Evolutionary conservation across 1,140 invertebrate genomes (phyloP).

Genomic region (Lepidurus arcticus): DNA sequence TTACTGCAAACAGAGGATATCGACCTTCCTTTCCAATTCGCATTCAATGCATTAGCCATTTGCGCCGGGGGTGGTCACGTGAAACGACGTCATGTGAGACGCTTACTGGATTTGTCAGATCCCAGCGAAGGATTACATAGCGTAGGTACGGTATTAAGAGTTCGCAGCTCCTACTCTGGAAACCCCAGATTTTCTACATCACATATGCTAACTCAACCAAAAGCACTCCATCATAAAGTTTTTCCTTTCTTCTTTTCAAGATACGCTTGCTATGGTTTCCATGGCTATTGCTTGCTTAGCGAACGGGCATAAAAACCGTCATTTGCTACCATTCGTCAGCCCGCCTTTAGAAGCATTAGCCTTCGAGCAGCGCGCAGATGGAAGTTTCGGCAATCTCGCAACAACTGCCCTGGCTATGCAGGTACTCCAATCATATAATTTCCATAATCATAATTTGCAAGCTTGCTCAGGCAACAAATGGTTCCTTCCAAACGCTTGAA

Average conservation of each 20-base stretch:
- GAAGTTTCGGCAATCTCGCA: constrained; percentile 70
- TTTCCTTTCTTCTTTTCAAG: constrained; percentile 43
- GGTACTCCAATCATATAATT: constrained; percentile 42
- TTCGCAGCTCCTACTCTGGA: constrained; percentile 50
- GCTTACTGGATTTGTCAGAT: constrained; percentile 67
- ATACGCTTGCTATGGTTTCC: constrained; percentile 76
- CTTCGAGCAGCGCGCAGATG: constrained; percentile 66
- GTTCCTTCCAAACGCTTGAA: too few species aligned
- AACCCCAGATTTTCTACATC: background rate
- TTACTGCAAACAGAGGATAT: constrained; percentile 48
- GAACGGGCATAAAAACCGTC: constrained; percentile 30
- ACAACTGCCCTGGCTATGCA: constrained; percentile 73
- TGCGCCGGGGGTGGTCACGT: constrained; percentile 75
- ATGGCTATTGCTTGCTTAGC: constrained; percentile 74
- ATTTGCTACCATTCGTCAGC: constrained; percentile 45
- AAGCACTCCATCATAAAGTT: background rate
- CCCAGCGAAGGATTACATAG: constrained; percentile 27
- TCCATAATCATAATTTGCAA: background rate
- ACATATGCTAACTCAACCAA: background rate
- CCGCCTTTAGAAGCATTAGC: constrained; percentile 68
- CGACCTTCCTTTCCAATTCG: constrained; percentile 60
- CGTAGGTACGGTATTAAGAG: constrained; percentile 25
- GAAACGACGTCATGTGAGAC: constrained; percentile 65
- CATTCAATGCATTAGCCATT: constrained; percentile 58
- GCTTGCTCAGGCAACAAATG: background rate